Evolutionary conservation across 2,113 vertebrate genomes (phyloP).

Genomic region (Gymnocephalus cernua): DNA sequence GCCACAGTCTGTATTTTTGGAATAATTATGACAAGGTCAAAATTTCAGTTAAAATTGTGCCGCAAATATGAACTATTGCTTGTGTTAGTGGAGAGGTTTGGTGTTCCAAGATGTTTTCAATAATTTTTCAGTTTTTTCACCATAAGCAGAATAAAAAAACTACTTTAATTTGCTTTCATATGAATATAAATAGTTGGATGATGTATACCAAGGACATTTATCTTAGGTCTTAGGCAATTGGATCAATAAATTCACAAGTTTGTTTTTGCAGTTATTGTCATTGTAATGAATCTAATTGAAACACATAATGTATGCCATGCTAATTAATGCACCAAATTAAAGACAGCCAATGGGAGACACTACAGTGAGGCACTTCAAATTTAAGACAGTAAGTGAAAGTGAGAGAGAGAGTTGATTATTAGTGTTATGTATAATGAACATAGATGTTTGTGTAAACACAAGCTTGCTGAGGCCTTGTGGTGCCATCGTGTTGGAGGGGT

Average conservation of each 20-base stretch:
- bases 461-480: slow-evolving; percentile 43
- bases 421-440: slow-evolving; percentile 61
- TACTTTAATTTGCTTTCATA: neutral
- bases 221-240: too few relatives aligned
- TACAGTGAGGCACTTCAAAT: slow-evolving; percentile 27
- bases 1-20: too few relatives aligned
- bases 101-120: too few relatives aligned
- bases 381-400: neutral
- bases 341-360: slow-evolving; percentile 8
- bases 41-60: too few relatives aligned
- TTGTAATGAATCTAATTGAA: slow-evolving; percentile 16
- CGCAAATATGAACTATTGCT: too few relatives aligned
- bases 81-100: too few relatives aligned
- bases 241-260: neutral
- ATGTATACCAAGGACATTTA: neutral
- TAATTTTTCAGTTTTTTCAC: neutral
- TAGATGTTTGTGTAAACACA: slow-evolving; percentile 69
- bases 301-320: slow-evolving; percentile 1
- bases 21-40: neutral
- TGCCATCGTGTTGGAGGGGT: slow-evolving; percentile 43
- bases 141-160: neutral
- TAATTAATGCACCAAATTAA: slow-evolving; percentile 29
- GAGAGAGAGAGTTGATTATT: slow-evolving; percentile 41
- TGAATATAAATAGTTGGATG: neutral
- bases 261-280: neutral